Conservation (phyloP, 2,888 invertebrate species). For the Melanophora roralis region DNA sequence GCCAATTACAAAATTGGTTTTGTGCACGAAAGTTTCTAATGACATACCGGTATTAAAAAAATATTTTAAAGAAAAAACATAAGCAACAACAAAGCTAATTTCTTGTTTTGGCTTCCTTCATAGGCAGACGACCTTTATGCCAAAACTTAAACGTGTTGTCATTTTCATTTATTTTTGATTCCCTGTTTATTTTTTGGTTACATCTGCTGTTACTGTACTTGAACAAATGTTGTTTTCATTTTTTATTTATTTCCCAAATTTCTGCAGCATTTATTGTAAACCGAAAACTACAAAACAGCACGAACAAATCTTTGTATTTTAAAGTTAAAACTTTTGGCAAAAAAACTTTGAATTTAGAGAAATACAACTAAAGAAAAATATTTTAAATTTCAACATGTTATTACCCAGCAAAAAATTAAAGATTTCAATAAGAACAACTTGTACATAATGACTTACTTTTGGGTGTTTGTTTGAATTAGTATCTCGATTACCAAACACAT, state of each 20-base stretch:
- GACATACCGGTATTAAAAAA: too few species aligned
- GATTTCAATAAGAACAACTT: too few species aligned
- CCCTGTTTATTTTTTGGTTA: constrained; percentile 17
- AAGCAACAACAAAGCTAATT: neutral
- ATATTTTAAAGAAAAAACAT: too few species aligned
- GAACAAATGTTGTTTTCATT: constrained; percentile 43
- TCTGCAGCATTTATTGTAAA: neutral
- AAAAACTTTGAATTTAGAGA: too few species aligned
- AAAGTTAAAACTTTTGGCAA: constrained; percentile 46
- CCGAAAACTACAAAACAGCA: neutral
- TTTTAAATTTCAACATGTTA: constrained; percentile 28
- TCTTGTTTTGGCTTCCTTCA: neutral
- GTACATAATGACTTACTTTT: too few species aligned
- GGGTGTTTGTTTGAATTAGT: too few species aligned
- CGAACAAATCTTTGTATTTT: too few species aligned
- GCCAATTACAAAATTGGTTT: too few species aligned
- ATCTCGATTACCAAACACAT: too few species aligned
- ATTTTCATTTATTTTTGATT: constrained; percentile 22
- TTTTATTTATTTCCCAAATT: neutral
- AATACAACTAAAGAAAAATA: neutral
- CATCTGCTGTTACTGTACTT: constrained; percentile 46
- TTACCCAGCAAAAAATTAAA: too few species aligned
- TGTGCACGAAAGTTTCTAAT: too few species aligned
- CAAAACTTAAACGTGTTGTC: constrained; percentile 37
- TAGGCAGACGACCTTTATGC: constrained; percentile 49